phyloP scores from a whole-genome alignment of 2,888 invertebrate species.

The Drosophila mercatorum region DNA sequence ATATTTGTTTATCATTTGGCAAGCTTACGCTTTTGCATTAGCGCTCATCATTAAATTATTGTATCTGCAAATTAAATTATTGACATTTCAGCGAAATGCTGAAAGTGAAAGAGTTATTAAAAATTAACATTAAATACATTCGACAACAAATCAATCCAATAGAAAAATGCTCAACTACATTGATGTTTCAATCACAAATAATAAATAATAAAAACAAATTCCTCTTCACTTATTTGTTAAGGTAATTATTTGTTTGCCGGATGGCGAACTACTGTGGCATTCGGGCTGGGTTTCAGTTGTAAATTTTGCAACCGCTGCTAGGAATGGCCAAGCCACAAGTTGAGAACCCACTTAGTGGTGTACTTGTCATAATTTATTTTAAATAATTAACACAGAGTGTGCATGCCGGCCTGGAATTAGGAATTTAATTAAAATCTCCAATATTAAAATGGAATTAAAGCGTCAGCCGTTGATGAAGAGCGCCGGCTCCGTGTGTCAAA shows the following conservation, averaged over 20 bases:
- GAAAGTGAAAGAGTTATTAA: neutral
- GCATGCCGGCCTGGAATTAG: constrained; percentile 55
- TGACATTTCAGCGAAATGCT: neutral
- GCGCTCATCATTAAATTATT: constrained; percentile 9
- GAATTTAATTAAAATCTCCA: constrained; percentile 74
- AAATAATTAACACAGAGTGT: constrained; percentile 60
- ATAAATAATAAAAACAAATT: neutral
- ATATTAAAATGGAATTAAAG: constrained; percentile 73
- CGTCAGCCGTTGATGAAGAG: constrained; percentile 51
- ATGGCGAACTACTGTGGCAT: neutral
- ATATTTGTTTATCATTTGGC: constrained; percentile 27
- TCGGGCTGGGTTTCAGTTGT: neutral
- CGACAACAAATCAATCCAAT: neutral
- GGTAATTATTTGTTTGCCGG: neutral
- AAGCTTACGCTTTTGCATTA: neutral
- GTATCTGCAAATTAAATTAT: constrained; percentile 1
- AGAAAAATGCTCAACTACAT: neutral
- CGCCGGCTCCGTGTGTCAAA: constrained; percentile 64
- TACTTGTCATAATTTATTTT: constrained; percentile 59
- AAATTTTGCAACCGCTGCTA: constrained; percentile 48
- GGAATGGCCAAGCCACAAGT: constrained; percentile 53
- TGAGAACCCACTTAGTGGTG: constrained; percentile 40
- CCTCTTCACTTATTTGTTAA: neutral
- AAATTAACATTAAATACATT: neutral
- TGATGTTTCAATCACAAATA: neutral